Evolutionary conservation across 2,888 invertebrate species (phyloP).

Genomic region (Blastobasis lacticolella): DNA sequence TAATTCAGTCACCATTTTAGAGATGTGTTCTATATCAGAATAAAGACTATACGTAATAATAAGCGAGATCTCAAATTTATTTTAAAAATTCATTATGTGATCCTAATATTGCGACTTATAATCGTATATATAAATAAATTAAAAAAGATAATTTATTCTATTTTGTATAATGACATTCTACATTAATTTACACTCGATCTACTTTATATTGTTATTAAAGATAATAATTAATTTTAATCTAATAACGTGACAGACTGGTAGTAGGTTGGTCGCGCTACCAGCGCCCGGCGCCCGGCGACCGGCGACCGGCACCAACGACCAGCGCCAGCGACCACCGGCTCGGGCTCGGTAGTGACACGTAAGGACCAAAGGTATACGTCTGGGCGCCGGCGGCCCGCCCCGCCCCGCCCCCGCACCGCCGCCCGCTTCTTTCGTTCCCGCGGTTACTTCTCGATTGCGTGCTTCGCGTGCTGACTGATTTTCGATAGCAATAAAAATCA

Average conservation of each 20-base stretch:
- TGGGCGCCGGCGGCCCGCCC: slow-evolving; percentile 52
- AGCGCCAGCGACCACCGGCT: too few relatives aligned
- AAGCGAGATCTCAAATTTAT: slow-evolving; percentile 75
- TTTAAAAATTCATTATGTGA: slow-evolving; percentile 67
- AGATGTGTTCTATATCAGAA: slow-evolving; percentile 69
- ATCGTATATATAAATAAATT: slow-evolving; percentile 61
- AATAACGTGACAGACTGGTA: slow-evolving; percentile 74
- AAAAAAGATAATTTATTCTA: slow-evolving; percentile 72
- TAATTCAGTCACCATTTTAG: slow-evolving; percentile 67
- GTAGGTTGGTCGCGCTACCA: slow-evolving; percentile 65
- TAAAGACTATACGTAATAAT: slow-evolving; percentile 71
- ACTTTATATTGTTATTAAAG: slow-evolving; percentile 70
- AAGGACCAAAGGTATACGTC: slow-evolving; percentile 74
- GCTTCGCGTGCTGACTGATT: slow-evolving; percentile 77
- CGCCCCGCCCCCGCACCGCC: slow-evolving; percentile 42
- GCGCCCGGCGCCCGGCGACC: too few relatives aligned
- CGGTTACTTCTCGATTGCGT: slow-evolving; percentile 76
- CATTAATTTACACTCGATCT: slow-evolving; percentile 70
- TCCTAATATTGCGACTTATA: slow-evolving; percentile 65
- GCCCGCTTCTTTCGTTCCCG: slow-evolving; percentile 73
- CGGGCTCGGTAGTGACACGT: too few relatives aligned
- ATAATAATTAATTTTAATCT: slow-evolving; percentile 75
- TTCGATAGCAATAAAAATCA: slow-evolving; percentile 77
- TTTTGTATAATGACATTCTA: slow-evolving; percentile 72
- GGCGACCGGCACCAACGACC: too few relatives aligned